These are phyloP conservation scores for Hypena proboscidalis DNA, from an alignment of 2,888 invertebrate genomes.

Conservation along the genomic window DNA sequence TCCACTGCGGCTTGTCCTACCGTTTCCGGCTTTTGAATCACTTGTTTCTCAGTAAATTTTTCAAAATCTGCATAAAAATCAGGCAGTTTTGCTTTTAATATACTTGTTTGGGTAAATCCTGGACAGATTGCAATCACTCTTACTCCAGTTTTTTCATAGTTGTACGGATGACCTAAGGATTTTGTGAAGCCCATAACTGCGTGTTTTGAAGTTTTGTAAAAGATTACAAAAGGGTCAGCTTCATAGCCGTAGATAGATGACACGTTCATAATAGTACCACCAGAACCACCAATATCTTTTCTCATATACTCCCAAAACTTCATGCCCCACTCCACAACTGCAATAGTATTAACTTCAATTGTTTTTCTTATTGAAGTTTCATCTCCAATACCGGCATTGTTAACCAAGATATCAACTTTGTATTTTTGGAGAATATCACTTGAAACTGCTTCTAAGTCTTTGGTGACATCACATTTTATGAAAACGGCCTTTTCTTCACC, in stretches of 20 bases:
- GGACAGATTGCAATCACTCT: conserved; percentile 77
- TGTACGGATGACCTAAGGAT: conserved; percentile 65
- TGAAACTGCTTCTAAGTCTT: conserved; percentile 65
- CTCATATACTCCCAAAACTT: conserved; percentile 83
- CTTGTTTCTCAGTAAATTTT: conserved; percentile 26
- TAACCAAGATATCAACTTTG: conserved; percentile 65
- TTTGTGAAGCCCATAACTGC: conserved; percentile 77
- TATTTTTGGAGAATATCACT: conserved; percentile 47
- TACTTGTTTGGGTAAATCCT: conserved; percentile 69
- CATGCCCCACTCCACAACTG: conserved; percentile 59
- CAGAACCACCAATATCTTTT: conserved; percentile 77
- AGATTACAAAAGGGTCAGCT: conserved; percentile 17
- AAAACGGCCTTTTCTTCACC: conserved; percentile 73
- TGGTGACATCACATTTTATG: conserved; percentile 76
- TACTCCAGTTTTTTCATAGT: conserved; percentile 70
- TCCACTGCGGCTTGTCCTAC: conserved; percentile 32
- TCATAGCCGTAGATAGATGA: conserved; percentile 81
- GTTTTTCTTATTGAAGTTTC: conserved; percentile 41
- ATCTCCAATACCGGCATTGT: conserved; percentile 56
- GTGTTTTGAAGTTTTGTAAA: conserved; percentile 49
- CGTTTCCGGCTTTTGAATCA: conserved; percentile 36
- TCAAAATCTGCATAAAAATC: conserved; percentile 21
- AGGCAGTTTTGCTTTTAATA: conserved; percentile 31
- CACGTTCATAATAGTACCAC: conserved; percentile 86
- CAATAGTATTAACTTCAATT: conserved; percentile 57